Evolutionary conservation across 2,113 vertebrate species (phyloP).

Genomic region (Fulmarus glacialis): DNA sequence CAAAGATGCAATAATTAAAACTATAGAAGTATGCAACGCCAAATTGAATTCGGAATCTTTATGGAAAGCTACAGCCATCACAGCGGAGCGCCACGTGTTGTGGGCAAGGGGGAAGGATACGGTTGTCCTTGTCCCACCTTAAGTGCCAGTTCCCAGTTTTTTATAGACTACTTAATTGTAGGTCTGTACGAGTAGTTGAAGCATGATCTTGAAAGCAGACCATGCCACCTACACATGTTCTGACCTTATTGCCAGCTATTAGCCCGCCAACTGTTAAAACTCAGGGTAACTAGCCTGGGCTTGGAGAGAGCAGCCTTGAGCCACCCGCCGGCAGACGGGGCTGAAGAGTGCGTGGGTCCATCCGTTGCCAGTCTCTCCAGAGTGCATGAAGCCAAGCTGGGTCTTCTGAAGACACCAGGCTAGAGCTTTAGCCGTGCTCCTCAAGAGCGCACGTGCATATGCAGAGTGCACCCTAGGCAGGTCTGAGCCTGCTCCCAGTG

Average conservation of each 20-base stretch:
- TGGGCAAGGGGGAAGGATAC: neutral
- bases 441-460: accelerated
- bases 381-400: neutral
- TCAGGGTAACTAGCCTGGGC: neutral
- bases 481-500: neutral
- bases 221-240: neutral
- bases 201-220: neutral
- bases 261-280: neutral
- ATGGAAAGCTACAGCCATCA: neutral
- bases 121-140: neutral
- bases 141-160: neutral
- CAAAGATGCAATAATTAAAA: neutral
- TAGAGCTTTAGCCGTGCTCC: neutral
- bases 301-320: neutral
- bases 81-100: accelerated
- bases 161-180: neutral
- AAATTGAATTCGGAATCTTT: neutral
- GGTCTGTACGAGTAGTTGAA: neutral
- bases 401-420: neutral
- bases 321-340: neutral
- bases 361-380: neutral
- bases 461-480: neutral
- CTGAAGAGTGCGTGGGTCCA: neutral
- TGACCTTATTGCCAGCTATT: neutral
- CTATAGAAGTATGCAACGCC: neutral